Evolutionary conservation across 2,797 vertebrate species (phyloP), one percentile per base, ranked within the genome.

Genomic region (Megalops cyprinoides): DNA sequence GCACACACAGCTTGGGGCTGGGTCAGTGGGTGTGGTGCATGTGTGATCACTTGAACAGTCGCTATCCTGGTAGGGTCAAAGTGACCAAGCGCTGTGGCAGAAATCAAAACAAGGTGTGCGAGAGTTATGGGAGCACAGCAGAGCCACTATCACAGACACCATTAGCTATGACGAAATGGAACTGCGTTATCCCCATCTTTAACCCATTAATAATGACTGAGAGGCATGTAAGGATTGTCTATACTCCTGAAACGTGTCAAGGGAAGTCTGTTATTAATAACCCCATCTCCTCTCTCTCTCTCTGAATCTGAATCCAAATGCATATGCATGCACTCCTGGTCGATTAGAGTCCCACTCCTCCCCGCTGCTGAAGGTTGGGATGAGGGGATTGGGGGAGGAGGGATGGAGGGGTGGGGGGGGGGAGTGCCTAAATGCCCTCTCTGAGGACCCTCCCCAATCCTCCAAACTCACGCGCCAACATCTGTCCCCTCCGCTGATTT

Each of bases 401-500:
- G 67, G 67, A 23, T 51, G 80, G 82, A 82, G 88, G 86, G 67
- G 67, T 23, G 51, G 80, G 82, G 82, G 88, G 86, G 89, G 89
- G 91, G 87, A 90, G 12, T 18, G n/a, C n/a, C n/a, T n/a, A 60
- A 44, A 53, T 28, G 76, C 51, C 84, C 90, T 87, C 89, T 88
- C 84, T 8, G 90, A 84, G 67, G 82, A n/a, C 71, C 82, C 71
- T 88, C 87, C 87, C 88, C 53, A 56, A 46, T 77, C 62, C 75
- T 77, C 49, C 75, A 53, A 71, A 60, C 46, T 74, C 48, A 76
- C 67, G 49, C 42, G 53, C 48, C 49, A 81, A 81, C 80, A 81
- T 69, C 80, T 81, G 80, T 81, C 74, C 74, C 58, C 75, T 71
- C 60, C 25, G 55, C 71, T 77, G 80, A 81, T 77, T 81, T 81